These are phyloP conservation scores for Diarsia brunnea DNA, from an alignment of 2,888 invertebrate species.

Conservation along the genomic window DNA sequence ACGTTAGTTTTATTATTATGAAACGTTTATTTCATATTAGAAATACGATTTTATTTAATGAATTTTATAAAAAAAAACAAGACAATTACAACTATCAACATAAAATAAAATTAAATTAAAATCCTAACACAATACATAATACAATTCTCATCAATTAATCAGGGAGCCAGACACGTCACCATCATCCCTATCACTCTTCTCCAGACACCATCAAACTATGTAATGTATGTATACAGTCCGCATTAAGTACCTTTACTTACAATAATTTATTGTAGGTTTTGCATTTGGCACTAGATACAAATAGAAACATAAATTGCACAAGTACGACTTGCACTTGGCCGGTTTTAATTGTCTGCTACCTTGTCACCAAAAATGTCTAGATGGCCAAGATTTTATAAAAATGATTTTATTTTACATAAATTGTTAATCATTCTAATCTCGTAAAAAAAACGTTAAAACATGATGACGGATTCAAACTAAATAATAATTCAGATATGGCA, in stretches of 20 bases:
- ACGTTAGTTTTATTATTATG: not conserved
- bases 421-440: conserved; percentile 31
- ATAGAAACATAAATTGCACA: conserved; percentile 39
- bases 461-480: conserved; percentile 41
- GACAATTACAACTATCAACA: too few species aligned
- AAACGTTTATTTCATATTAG: too few species aligned
- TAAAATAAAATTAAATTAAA: too few species aligned
- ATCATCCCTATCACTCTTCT: too few species aligned
- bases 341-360: conserved; percentile 34
- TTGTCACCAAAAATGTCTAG: conserved; percentile 56
- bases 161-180: too few species aligned
- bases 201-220: too few species aligned
- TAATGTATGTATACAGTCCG: not conserved
- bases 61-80: too few species aligned
- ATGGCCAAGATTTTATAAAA: conserved; percentile 63
- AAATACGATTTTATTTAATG: too few species aligned
- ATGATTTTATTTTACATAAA: conserved; percentile 63
- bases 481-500: conserved; percentile 36
- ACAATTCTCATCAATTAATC: too few species aligned
- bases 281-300: conserved; percentile 4
- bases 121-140: too few species aligned
- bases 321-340: conserved; percentile 46
- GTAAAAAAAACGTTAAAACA: conserved; percentile 22
- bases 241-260: not conserved
- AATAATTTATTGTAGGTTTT: conserved; percentile 2